phyloP scores from a whole-genome alignment of 1,140 invertebrate species.

The Ctenoplectra terminalis region DNA sequence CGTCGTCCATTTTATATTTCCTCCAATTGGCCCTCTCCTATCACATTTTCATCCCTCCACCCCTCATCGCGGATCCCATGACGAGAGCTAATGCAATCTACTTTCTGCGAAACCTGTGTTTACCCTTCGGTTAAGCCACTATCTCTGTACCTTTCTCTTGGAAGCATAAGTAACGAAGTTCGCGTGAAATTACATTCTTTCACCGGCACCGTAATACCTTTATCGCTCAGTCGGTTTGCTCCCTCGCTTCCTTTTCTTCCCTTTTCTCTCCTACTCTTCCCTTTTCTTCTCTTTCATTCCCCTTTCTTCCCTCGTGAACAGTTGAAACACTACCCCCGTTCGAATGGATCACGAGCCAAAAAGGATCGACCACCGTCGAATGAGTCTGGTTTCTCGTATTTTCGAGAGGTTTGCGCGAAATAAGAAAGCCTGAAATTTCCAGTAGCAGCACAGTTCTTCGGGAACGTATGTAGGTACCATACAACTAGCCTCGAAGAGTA shows the following conservation, averaged over 20 bases:
- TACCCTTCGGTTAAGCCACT: background rate
- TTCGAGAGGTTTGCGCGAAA: background rate
- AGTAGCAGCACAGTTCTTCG: too few relatives aligned
- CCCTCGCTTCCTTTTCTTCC: too few relatives aligned
- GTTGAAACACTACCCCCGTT: conserved; percentile 5
- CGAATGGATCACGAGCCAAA: background rate
- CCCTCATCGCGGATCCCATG: background rate
- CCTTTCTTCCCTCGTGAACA: background rate
- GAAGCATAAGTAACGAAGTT: conserved; percentile 10
- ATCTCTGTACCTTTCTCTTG: background rate
- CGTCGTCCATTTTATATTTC: background rate
- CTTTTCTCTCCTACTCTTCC: too few relatives aligned
- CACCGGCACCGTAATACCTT: conserved; percentile 2
- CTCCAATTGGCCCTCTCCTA: background rate
- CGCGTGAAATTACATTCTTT: conserved; percentile 41
- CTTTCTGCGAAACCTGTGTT: conserved; percentile 23
- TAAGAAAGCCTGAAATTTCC: conserved; percentile 27
- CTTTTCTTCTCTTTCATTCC: too few relatives aligned
- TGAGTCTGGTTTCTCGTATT: conserved; percentile 1
- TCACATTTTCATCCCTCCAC: too few relatives aligned
- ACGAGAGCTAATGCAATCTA: conserved; percentile 11
- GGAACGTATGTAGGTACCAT: background rate
- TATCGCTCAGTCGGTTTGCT: background rate
- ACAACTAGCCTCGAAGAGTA: background rate
- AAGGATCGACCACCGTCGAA: conserved; percentile 7